phyloP scores from a whole-genome alignment of 2,797 vertebrate genomes.

The Girardinus metallicus region DNA sequence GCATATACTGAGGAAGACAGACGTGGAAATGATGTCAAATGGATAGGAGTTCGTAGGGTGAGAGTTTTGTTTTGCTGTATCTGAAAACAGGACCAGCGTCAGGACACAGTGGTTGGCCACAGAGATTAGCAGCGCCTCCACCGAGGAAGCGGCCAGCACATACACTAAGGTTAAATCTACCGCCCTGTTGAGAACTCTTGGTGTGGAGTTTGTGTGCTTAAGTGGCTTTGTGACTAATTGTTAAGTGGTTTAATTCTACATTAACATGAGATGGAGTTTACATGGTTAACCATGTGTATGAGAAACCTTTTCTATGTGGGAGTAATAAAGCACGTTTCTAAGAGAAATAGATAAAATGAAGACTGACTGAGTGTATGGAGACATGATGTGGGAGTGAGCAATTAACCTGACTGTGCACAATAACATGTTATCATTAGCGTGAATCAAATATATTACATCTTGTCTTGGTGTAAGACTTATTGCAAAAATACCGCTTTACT shows the following conservation, averaged over 20 bases:
- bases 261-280: neutral
- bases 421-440: neutral
- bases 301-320: neutral
- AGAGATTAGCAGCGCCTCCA: neutral
- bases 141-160: neutral
- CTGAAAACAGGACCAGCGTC: neutral
- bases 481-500: neutral
- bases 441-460: conserved; percentile 1
- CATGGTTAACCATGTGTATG: neutral
- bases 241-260: neutral
- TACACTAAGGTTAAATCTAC: neutral
- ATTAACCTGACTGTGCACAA: neutral
- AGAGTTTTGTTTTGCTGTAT: conserved; percentile 7
- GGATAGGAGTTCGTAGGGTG: conserved; percentile 15
- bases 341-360: neutral
- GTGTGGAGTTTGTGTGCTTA: neutral
- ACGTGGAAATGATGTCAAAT: conserved; percentile 23
- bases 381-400: neutral
- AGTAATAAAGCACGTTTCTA: neutral
- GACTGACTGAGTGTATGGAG: neutral
- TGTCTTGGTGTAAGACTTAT: neutral
- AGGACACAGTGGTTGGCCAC: neutral
- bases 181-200: neutral
- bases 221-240: neutral
- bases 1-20: conserved; percentile 30